Percentiles rank a stretch among this genome's conserved stretches.
phyloP scores from a whole-genome alignment of 2,113 vertebrate species.

The Xerus inauris region DNA sequence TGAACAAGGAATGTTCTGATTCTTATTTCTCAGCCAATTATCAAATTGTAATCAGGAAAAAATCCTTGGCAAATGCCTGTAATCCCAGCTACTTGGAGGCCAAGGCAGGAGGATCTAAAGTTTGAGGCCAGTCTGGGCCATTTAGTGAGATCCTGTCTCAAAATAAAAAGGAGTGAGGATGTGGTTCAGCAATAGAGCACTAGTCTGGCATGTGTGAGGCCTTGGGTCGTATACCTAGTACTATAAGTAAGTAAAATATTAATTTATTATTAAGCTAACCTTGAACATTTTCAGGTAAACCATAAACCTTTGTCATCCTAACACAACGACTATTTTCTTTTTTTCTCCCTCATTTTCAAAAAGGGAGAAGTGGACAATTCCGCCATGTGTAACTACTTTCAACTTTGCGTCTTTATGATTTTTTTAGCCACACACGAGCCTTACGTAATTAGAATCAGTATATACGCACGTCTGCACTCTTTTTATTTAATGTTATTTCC shows the following conservation, averaged over 20 bases:
- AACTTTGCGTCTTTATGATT: background rate
- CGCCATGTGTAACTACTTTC: background rate
- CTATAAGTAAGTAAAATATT: background rate
- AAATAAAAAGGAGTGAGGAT: background rate
- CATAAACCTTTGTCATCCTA: background rate
- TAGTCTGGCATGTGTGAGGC: background rate
- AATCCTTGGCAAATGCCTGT: background rate
- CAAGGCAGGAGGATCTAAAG: no score
- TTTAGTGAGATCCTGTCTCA: background rate
- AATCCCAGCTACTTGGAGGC: background rate
- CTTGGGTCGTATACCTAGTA: background rate
- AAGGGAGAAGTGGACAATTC: background rate
- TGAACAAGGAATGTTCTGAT: background rate
- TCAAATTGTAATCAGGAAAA: background rate
- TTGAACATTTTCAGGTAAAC: constrained; percentile 1
- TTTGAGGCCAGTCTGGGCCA: background rate
- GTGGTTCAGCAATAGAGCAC: background rate
- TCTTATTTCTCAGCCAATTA: background rate
- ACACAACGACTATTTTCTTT: background rate
- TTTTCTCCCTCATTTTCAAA: background rate
- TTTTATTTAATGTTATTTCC: background rate
- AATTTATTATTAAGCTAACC: background rate
- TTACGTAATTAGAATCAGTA: background rate
- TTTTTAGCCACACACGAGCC: background rate
- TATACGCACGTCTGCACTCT: background rate